Base-by-base conservation (phyloP, 2,113 vertebrate genomes). In the Tursiops truncatus region DNA sequence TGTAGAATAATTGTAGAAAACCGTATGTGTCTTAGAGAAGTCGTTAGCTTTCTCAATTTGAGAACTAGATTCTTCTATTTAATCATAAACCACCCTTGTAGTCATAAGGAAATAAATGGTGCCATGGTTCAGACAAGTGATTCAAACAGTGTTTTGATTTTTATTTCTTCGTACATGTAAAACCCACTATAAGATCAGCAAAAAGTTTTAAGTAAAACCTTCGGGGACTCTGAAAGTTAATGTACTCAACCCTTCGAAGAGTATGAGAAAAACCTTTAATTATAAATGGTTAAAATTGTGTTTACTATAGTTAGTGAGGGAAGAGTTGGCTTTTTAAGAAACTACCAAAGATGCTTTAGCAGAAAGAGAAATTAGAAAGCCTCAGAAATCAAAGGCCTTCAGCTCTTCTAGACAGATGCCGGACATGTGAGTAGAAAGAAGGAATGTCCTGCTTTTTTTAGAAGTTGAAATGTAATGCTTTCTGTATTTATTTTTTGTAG, bases 371-470 rank as follows among this genome's bases (percentile, higher is more conserved):
- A 47, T 94, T 60, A 91, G 50, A 89, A 73, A 93, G 80, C 14
- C 38, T 91, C 38, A 86, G 83, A 88, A 96, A 82, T 93, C n/a
- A 90, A 97, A 94, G 83, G 56, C 21, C 5, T 71, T 91, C 76
- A 56, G 44, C n/a, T 92, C 38, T 65, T 91, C 60, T 73, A 94
- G 87, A 86, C 36, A 94, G 82, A 91, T 60, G 80, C 33, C 0
- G 0, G 67, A 63, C 53, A 36, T 73, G 56, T 41, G 28, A 47
- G 11, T 14, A 13, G 62, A 96, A 92, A 95, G 82, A 87, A 94
- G 77, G 53, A 68, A 53, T 26, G 71, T 5, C 50, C 63, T 58
- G 25, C 41, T 95, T 95, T 82, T 67, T 67, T 95, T 83, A 86
- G 56, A 89, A 90, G 74, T 21, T 6, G 18, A 95, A 76, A 95